Percentiles rank a stretch among this genome's conserved stretches.
phyloP scores from a whole-genome alignment of 2,888 invertebrate species.

The Epinotia bilunana region DNA sequence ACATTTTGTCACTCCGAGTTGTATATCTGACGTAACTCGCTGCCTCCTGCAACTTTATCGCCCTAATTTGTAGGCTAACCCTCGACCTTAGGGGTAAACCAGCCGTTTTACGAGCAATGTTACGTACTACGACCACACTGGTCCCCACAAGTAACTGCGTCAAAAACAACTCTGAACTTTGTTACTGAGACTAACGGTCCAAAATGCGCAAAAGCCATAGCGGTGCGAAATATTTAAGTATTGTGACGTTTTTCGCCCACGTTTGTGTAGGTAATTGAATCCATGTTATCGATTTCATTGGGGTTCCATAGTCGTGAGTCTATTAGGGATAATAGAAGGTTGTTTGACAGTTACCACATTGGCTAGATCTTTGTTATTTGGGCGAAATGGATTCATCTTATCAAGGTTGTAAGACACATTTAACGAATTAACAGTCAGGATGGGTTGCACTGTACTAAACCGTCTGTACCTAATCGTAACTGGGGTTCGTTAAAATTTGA shows the following conservation, averaged over 20 bases:
- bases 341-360: conserved; percentile 11
- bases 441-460: no score
- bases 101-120: conserved; percentile 58
- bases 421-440: no score
- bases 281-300: conserved; percentile 41
- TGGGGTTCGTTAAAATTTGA: no score
- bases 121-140: conserved; percentile 32
- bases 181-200: not conserved
- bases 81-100: conserved; percentile 57
- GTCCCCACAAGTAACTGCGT: not conserved
- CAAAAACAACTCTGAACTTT: not conserved
- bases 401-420: not conserved
- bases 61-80: conserved; percentile 30
- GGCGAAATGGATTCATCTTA: not conserved
- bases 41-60: not conserved
- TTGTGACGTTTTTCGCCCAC: not conserved
- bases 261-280: conserved; percentile 55
- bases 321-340: conserved; percentile 23
- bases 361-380: not conserved
- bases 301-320: conserved; percentile 20
- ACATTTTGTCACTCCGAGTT: no score
- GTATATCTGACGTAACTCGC: not conserved
- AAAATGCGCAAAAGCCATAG: not conserved
- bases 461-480: no score
- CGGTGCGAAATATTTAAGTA: not conserved